Evolutionary conservation across 2,888 invertebrate species (phyloP).

Genomic region (Phrixothrix hirtus): DNA sequence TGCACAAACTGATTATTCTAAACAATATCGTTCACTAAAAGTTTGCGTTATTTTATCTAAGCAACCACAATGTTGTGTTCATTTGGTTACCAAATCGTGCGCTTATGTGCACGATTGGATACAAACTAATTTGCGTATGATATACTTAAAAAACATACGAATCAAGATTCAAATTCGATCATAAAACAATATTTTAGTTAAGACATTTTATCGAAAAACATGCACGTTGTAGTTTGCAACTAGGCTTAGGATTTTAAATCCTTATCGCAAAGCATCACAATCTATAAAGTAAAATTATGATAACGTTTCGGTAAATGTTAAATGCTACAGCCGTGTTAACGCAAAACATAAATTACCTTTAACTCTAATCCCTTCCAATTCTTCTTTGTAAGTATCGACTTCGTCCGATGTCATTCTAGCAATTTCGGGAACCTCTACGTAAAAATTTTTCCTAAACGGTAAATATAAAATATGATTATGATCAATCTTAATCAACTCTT

Average conservation of each 20-base stretch:
- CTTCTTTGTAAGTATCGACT: constrained; percentile 81
- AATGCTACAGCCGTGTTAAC: no score
- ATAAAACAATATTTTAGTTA: background rate
- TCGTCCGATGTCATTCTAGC: constrained; percentile 87
- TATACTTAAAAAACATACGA: constrained; percentile 12
- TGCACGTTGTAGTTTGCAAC: background rate
- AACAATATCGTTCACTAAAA: no score
- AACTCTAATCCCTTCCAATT: constrained; percentile 93
- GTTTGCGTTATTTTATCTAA: no score
- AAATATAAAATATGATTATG: constrained; percentile 85
- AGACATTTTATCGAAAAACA: background rate
- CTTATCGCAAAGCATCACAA: background rate
- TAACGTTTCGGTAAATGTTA: no score
- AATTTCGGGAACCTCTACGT: constrained; percentile 96
- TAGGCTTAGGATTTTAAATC: no score
- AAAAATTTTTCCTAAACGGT: constrained; percentile 92
- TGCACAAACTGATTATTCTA: no score
- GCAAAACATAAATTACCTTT: no score
- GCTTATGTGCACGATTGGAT: no score
- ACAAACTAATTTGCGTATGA: no score
- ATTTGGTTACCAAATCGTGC: no score
- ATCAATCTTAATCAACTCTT: constrained; percentile 92
- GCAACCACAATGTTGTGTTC: no score
- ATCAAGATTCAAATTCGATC: background rate
- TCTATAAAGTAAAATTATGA: no score